Evolutionary conservation across 1,140 invertebrate genomes (phyloP), one percentile per base, ranked within the genome.

Genomic region (Kradibia gibbosae): DNA sequence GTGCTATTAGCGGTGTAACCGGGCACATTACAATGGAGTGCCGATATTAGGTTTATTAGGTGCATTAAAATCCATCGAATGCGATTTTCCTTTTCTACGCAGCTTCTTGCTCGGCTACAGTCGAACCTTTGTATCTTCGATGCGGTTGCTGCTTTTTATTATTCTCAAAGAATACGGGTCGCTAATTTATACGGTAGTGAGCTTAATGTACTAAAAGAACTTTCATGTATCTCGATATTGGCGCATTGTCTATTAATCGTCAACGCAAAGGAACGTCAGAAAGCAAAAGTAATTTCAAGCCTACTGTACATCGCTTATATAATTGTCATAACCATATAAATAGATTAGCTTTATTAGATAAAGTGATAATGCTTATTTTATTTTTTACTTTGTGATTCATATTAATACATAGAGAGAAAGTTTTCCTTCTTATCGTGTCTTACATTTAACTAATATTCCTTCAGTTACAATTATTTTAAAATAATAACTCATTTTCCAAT

Each of bases 81-180:
- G 57, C n/a, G n/a, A n/a, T 62, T 62, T 62, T 62, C 28, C n/a
- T 20, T 62, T 62, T 62, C 57, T 25, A 10, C 57, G 57, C 8
- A 34, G n/a, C 57, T 65, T 62, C 36, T 53, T 80, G 50, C 48
- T 31, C 65, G 73, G 17, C 20, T 13, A 25, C 45, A 65, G 42
- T 74, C 15, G 36, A 80, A n/a, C 4, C n/a, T 60, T 62, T 36
- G 42, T 60, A 80, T 20, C 0, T 17, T 60, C 57, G 57, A 60
- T 13, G 25, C 11, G 7, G n/a, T 5, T 22, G n/a, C 5, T 60
- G 57, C 7, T 60, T 60, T 62, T 34, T 62, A 17, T 34, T 62
- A 34, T 62, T 62, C 31, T 62, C 20, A 0, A 60, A n/a, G 10
- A 62, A 62, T 62, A 34, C 5, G 13, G 60, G 34, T 62, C 5